Evolutionary conservation across 2,113 vertebrate genomes (phyloP).

Genomic region (Leiothrix lutea): DNA sequence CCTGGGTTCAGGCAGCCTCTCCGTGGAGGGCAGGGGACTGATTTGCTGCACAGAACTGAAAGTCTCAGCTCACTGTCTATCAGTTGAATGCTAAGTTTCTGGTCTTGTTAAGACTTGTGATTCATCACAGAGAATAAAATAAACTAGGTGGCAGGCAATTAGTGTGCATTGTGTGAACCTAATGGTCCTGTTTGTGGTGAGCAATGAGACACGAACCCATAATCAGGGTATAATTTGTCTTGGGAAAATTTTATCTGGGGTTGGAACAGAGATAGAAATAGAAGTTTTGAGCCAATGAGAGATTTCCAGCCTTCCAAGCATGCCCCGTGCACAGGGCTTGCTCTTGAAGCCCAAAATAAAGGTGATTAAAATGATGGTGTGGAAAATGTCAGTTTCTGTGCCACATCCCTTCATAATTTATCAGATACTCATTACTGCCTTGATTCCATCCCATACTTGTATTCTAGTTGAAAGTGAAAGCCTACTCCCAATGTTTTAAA

Average conservation of each 20-base stretch:
- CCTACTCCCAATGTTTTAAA: not conserved
- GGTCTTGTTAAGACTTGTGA: constrained; percentile 47
- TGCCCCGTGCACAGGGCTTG: not conserved
- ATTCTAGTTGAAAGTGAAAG: not conserved
- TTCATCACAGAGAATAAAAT: constrained; percentile 64
- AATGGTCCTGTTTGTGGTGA: constrained; percentile 67
- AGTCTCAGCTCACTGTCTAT: not conserved
- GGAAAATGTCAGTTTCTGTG: not conserved
- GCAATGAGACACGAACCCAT: constrained; percentile 65
- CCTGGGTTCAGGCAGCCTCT: not conserved
- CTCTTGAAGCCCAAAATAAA: not conserved
- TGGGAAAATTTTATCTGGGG: constrained; percentile 56
- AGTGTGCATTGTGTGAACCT: constrained; percentile 61
- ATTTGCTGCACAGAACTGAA: not conserved
- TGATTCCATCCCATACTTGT: not conserved
- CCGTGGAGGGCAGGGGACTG: not conserved
- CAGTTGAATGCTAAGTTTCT: not conserved
- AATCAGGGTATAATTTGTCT: constrained; percentile 69
- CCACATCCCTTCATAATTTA: not conserved
- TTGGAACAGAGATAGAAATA: not conserved
- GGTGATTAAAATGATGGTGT: constrained; percentile 25
- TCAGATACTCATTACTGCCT: constrained; percentile 4
- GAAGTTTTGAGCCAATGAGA: not conserved
- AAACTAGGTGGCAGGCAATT: constrained; percentile 69
- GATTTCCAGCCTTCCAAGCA: not conserved